Base-by-base conservation (phyloP, 2,888 invertebrate genomes). In the Leucophora obtusa region DNA sequence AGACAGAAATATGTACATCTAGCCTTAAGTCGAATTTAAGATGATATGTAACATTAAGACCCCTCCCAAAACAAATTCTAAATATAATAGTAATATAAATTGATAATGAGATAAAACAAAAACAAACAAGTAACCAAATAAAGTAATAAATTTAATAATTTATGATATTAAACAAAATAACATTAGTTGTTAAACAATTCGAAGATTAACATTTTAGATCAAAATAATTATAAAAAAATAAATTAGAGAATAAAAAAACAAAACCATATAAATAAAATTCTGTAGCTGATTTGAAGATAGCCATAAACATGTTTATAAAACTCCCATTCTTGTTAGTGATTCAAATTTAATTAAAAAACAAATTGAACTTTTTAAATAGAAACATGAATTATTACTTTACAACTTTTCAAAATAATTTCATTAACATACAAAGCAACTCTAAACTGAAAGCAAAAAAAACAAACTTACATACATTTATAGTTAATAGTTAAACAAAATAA, bases 381-480 rank as follows among this genome's bases (percentile, higher is more conserved):
- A 71, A 58, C 43, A 56, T 58, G 47, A 62, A 73, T 70, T 66
- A 75, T 76, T 80, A 80, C 80, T 80, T 80, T 73, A 80, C 8
- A 62, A 76, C 84, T 84, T 86, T 82, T 82, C 69, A 83, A 69
- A 76, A 80, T 62, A 60, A 62, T 58, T 60, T 59, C 65, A 68
- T 71, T 81, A 18, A 63, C 33, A 63, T 56, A 70, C 17, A 79
- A 79, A 69, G 38, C 38, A 38, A 38, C 38, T 38, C 15, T n/a
- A 47, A 47, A 47, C 43, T n/a, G n/a, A 14, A n/a, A 47, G n/a
- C 62, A 43, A 79, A 76, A 86, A n/a, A n/a, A 85, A 83, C 84
- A 86, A 85, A 87, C 84, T 86, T 83, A 86, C 85, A 85, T 84
- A 86, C 83, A 84, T 85, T 84, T 85, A 85, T 84, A 87, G 85